phyloP scores from a whole-genome alignment of 2,797 vertebrate species.

The Coluber constrictor region DNA sequence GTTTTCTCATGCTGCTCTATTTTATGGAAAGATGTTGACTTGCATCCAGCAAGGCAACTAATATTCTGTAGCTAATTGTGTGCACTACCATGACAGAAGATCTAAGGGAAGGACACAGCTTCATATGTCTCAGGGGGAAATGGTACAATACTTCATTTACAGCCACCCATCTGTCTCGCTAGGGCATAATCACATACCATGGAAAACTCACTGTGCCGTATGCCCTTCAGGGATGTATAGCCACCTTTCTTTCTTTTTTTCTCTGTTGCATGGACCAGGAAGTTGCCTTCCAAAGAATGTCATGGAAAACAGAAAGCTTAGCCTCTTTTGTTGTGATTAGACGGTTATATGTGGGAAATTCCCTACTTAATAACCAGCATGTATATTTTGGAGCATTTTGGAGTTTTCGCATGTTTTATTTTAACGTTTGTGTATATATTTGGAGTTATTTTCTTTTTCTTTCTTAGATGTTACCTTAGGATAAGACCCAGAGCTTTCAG shows the following conservation, averaged over 20 bases:
- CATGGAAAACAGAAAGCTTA: neutral
- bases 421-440: neutral
- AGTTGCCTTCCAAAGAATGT: neutral
- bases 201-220: conserved; percentile 40
- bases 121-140: conserved; percentile 65
- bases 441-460: neutral
- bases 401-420: neutral
- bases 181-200: conserved; percentile 56
- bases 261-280: neutral
- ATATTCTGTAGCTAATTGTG: conserved; percentile 76
- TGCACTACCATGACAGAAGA: conserved; percentile 59
- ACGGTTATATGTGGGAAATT: neutral
- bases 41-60: conserved; percentile 70
- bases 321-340: neutral
- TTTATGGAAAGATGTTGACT: conserved; percentile 60
- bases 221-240: conserved; percentile 67
- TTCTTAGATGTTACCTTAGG: neutral
- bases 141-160: conserved; percentile 67
- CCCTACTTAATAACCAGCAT: neutral
- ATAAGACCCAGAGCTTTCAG: neutral
- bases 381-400: neutral
- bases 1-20: conserved; percentile 51
- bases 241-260: neutral
- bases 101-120: conserved; percentile 60
- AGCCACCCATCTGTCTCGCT: conserved; percentile 74